Conservation (phyloP, 1,140 invertebrate genomes). For the Magallana gigas region DNA sequence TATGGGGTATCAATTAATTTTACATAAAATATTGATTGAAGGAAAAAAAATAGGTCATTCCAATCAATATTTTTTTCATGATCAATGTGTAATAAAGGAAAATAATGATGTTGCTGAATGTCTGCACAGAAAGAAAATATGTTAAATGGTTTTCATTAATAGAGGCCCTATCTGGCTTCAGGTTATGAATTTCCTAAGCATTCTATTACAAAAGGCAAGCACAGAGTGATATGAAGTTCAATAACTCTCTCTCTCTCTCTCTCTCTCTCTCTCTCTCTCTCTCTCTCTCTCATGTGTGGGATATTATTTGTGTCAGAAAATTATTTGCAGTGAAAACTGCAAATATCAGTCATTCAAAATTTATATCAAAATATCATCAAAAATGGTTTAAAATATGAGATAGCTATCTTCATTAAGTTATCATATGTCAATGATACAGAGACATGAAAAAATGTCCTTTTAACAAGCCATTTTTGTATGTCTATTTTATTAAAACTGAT, state of each 20-base stretch:
- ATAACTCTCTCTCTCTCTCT: neutral
- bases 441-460: no score
- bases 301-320: no score
- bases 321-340: no score
- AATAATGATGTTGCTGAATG: neutral
- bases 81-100: neutral
- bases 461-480: no score
- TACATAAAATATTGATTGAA: slow-evolving; percentile 10
- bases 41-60: slow-evolving; percentile 1
- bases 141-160: neutral
- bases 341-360: no score
- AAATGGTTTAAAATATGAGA: no score
- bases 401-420: no score
- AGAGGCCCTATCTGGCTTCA: neutral
- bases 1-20: neutral
- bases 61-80: slow-evolving; percentile 16
- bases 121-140: neutral
- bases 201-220: neutral
- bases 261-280: neutral
- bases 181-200: neutral
- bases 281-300: no score
- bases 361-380: no score
- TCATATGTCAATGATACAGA: no score
- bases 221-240: no score
- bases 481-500: no score